These are phyloP conservation scores for Tiaroga cobitis DNA, from an alignment of 2,797 vertebrate genomes.

Conservation along the genomic window DNA sequence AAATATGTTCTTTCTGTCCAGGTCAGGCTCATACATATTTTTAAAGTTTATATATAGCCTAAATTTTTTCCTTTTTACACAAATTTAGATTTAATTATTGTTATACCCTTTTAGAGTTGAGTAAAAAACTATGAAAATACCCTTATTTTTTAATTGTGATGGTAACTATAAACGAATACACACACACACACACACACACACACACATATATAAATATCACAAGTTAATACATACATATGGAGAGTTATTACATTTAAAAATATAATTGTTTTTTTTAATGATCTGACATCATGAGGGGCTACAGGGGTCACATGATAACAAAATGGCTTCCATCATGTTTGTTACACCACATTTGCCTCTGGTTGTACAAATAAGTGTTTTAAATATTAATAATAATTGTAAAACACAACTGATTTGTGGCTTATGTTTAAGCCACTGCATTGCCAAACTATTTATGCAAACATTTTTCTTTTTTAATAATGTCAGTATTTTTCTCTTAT, in stretches of 20 bases:
- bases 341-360: background rate
- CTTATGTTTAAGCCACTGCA: background rate
- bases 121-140: background rate
- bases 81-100: background rate
- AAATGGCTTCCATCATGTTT: background rate
- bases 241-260: background rate
- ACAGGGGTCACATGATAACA: background rate
- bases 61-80: too few relatives aligned
- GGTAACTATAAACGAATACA: background rate
- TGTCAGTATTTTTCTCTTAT: background rate
- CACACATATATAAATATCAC: background rate
- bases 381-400: background rate
- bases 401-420: background rate
- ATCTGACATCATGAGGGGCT: background rate
- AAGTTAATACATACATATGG: background rate
- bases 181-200: background rate
- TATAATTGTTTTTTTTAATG: background rate
- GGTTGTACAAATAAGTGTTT: background rate
- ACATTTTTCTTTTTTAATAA: background rate
- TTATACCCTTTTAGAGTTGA: background rate
- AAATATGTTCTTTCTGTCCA: background rate
- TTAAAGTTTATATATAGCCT: too few relatives aligned
- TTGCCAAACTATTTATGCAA: background rate
- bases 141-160: background rate
- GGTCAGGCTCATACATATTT: too few relatives aligned